phyloP scores from a whole-genome alignment of 2,113 vertebrate species.

The Oreocharis arfaki region DNA sequence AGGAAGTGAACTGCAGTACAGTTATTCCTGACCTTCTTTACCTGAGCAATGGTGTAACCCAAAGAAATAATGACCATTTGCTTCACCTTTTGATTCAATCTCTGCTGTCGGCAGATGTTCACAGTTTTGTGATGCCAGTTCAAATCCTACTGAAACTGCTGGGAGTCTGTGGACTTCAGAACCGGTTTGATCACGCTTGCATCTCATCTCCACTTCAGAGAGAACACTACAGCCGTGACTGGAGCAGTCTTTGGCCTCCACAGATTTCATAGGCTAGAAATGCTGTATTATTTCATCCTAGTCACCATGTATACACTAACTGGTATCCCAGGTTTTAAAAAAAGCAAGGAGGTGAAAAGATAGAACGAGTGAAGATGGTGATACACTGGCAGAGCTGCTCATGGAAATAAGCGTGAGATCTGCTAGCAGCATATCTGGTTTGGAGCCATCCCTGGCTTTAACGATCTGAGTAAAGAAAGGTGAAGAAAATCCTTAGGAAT shows the following conservation, averaged over 20 bases:
- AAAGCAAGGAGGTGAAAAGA: background rate
- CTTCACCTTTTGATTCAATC: background rate
- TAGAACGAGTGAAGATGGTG: background rate
- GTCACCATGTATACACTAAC: background rate
- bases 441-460: background rate
- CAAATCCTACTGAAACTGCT: background rate
- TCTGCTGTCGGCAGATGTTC: background rate
- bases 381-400: background rate
- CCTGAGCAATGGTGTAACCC: background rate
- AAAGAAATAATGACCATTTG: background rate
- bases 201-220: background rate
- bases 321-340: background rate
- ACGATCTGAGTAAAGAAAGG: background rate
- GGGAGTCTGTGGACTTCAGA: background rate
- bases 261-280: background rate
- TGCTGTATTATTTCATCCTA: background rate
- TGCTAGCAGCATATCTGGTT: background rate
- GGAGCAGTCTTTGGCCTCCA: background rate
- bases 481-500: background rate
- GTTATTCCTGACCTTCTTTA: background rate
- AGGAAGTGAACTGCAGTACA: background rate
- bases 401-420: background rate
- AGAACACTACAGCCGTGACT: background rate
- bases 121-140: accelerated
- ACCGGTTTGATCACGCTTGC: background rate